These are phyloP conservation scores for Fratercula arctica DNA, from an alignment of 2,797 vertebrate genomes.

Conservation along the genomic window DNA sequence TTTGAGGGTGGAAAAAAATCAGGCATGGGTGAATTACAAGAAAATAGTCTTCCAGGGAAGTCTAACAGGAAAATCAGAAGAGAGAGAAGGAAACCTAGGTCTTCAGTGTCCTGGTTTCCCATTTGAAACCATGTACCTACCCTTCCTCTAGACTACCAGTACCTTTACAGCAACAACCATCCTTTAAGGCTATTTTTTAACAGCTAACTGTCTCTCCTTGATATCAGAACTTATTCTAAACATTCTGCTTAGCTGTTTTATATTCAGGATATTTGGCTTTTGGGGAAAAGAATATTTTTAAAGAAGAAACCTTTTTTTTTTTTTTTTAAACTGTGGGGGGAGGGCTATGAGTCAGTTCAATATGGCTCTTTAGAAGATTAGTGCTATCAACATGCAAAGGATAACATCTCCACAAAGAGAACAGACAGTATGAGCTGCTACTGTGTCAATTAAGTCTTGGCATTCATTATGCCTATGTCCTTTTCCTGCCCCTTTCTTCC, in stretches of 20 bases:
- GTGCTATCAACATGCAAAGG: slow-evolving; percentile 38
- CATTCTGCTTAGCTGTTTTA: not conserved
- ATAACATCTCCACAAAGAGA: slow-evolving; percentile 21
- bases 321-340: not conserved
- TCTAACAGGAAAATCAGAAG: not conserved
- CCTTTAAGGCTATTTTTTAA: not conserved
- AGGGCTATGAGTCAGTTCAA: not conserved
- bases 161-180: not conserved
- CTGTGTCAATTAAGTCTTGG: slow-evolving; percentile 63
- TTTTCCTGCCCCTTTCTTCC: slow-evolving; percentile 72
- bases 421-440: slow-evolving; percentile 31
- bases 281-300: not conserved
- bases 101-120: not conserved
- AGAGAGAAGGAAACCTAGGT: rapidly evolving
- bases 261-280: not conserved
- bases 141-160: not conserved
- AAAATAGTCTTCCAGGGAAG: not conserved
- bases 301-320: not conserved
- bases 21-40: not conserved
- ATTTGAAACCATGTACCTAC: not conserved
- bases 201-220: not conserved
- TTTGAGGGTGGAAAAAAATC: not conserved
- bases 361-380: not conserved
- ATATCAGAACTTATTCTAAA: not conserved
- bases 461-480: slow-evolving; percentile 73